Base-by-base conservation (phyloP, 2,888 invertebrate species). In the Tanytarsus gracilentus region DNA sequence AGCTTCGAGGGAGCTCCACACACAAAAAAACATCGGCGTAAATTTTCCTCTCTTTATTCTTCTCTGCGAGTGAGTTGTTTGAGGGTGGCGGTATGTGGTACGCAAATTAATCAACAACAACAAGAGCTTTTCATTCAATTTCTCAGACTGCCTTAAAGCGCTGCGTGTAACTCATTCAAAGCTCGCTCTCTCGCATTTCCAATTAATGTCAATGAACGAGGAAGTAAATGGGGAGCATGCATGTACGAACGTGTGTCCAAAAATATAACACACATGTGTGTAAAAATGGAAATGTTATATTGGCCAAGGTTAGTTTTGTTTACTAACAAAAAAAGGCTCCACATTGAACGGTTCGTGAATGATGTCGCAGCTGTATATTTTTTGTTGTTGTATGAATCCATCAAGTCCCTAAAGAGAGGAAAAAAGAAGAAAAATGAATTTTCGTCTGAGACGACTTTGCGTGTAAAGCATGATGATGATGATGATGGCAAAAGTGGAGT, bases 71-170 rank as follows among this genome's bases (percentile, higher is more conserved):
- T 11, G 4, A 30, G 33, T 11, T n/a, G n/a, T n/a, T n/a, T n/a
- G n/a, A 30, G n/a, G 33, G 4, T 11, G 33, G 9, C 11, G 14
- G 14, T 16, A 44, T 21, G 23, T 9, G 18, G 23, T 11, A 21
- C 21, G 44, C 44, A 44, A 44, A 44, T 44, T 44, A 44, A 44
- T 44, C 44, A 44, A 23, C 44, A 44, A 44, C 40, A 44, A 44
- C 40, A 44, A n/a, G 16, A 44, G 18, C 18, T 29, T n/a, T n/a
- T n/a, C n/a, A n/a, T n/a, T n/a, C n/a, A n/a, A n/a, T n/a, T n/a
- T n/a, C n/a, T n/a, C n/a, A n/a, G n/a, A n/a, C n/a, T n/a, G n/a
- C n/a, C n/a, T n/a, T n/a, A n/a, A n/a, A n/a, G n/a, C n/a, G n/a
- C n/a, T n/a, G n/a, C n/a, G n/a, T n/a, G n/a, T n/a, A n/a, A n/a